Evolutionary conservation across 2,113 vertebrate genomes (phyloP).

Genomic region (Tauraco erythrolophus): DNA sequence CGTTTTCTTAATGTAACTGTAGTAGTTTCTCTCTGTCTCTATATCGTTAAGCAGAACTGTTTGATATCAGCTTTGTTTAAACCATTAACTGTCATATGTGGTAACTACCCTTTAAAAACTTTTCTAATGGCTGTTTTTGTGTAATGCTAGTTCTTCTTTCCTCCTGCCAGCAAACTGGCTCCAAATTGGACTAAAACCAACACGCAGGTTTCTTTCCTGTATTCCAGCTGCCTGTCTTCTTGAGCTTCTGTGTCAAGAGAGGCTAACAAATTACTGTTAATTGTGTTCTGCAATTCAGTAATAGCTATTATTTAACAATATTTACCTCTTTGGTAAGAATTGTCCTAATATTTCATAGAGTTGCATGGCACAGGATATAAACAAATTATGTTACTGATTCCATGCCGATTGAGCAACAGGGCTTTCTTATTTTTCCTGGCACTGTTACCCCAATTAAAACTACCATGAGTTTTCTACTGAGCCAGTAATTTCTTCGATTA

Average conservation of each 20-base stretch:
- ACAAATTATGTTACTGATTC: neutral
- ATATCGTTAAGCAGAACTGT: neutral
- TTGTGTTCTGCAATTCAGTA: neutral
- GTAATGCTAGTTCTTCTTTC: neutral
- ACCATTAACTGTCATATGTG: neutral
- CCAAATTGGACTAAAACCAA: neutral
- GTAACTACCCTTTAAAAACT: neutral
- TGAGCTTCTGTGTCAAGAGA: neutral
- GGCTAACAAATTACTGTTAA: neutral
- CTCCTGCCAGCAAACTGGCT: neutral
- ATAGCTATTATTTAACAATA: neutral
- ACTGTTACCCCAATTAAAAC: slow-evolving; percentile 1
- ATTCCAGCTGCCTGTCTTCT: neutral
- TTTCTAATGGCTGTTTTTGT: neutral
- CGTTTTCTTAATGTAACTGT: neutral
- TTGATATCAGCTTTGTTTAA: neutral
- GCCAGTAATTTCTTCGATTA: neutral
- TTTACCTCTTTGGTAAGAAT: neutral
- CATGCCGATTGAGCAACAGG: neutral
- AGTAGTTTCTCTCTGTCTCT: neutral
- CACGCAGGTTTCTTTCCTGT: neutral
- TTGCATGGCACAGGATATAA: neutral
- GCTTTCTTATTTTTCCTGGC: neutral
- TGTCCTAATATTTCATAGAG: neutral
- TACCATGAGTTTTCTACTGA: neutral